phyloP scores from a whole-genome alignment of 2,888 invertebrate species.

The Meteorus colon region DNA sequence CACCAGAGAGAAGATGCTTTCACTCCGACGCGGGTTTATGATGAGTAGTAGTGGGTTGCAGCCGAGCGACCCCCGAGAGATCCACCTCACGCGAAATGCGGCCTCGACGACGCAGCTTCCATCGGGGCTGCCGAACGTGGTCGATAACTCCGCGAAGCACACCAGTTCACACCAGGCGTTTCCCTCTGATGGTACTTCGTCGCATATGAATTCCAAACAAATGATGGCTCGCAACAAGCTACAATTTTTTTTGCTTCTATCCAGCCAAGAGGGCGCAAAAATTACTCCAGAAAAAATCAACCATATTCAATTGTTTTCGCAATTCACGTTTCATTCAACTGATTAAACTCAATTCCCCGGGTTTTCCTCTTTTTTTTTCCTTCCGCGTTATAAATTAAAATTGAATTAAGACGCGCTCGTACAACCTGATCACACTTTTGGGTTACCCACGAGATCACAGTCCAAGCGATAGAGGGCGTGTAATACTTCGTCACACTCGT shows the following conservation, averaged over 20 bases:
- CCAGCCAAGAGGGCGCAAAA: neutral
- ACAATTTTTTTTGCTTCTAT: neutral
- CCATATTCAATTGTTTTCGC: too few species aligned
- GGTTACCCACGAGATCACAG: conserved; percentile 22
- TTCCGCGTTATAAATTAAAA: neutral
- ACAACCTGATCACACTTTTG: conserved; percentile 12
- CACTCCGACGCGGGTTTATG: conserved; percentile 19
- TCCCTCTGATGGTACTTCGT: conserved; percentile 15
- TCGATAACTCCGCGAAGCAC: conserved; percentile 37
- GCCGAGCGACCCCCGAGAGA: conserved; percentile 34
- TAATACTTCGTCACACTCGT: conserved; percentile 40
- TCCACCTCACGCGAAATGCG: conserved; percentile 34
- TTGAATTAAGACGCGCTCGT: neutral
- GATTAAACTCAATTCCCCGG: too few species aligned
- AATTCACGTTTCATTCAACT: too few species aligned
- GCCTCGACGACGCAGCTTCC: conserved; percentile 45
- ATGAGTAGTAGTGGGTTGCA: conserved; percentile 22
- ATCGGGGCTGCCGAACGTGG: conserved; percentile 39
- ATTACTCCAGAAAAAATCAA: too few species aligned
- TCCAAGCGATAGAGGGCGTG: conserved; percentile 31
- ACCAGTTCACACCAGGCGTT: conserved; percentile 38
- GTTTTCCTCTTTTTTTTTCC: neutral
- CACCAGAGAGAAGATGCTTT: conserved; percentile 29
- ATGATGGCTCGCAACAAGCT: neutral
- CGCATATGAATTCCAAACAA: neutral